Base-by-base conservation (phyloP, 1,140 invertebrate genomes). In the Micrasema longulum region DNA sequence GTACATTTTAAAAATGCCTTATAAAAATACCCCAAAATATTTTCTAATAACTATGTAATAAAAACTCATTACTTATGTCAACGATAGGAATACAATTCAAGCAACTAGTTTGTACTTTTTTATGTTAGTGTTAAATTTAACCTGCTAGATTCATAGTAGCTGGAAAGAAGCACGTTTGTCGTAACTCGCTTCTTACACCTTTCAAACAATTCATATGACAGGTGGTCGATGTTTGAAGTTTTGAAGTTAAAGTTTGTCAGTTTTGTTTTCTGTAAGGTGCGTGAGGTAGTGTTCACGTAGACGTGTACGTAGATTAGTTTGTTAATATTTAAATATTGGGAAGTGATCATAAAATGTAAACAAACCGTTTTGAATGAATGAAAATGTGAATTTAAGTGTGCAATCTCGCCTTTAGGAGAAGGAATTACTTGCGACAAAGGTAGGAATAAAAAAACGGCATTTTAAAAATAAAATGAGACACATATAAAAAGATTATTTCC, bases 201-300 rank as follows among this genome's bases (percentile, higher is more conserved):
- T 60, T 60, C 55, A 43, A 41, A 60, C 55, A 60, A 41, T 35
- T 31, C 55, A 60, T 22, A 35, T 60, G 55, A 60, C 55, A 60
- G 55, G 55, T 60, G 55, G 55, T 31, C 16, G 20, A 23, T n/a
- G 50, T 53, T 20, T 26, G 7, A 9, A 50, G 11, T 5, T 50
- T 20, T 26, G 12, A 20, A 23, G 20, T 31, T 31, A 31, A 53
- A 26, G 50, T 31, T 53, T 60, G 52, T 55, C 26, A 55, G 52
- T 55, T 55, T 55, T 55, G 52, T 55, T 18, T 26, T 38, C 31
- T 41, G 16, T 55, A 35, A 20, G 31, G 10, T 38, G 16, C 16
- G 35, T 31, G 26, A 31, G 26, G 26, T 31, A 7, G 2, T 31
- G 26, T 31, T 31, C 26, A 2, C 26, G 26, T 2, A 2, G 26